These are phyloP conservation scores for Diorhabda carinulata DNA, from an alignment of 1,140 invertebrate species.

Conservation along the genomic window DNA sequence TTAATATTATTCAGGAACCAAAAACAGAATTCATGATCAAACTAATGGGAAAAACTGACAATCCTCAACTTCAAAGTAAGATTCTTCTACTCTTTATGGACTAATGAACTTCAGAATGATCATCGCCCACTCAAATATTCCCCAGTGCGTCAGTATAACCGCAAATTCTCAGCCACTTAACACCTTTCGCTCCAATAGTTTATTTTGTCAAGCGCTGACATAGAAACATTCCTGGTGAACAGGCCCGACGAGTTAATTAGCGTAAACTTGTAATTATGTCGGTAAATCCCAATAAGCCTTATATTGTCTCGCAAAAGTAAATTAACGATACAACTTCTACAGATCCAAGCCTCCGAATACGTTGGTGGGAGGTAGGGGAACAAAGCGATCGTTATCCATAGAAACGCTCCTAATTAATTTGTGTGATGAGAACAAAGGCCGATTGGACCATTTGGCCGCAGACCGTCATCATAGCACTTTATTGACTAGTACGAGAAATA, in stretches of 20 bases:
- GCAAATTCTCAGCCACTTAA: not conserved
- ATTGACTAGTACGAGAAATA: no score
- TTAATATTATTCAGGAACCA: no score
- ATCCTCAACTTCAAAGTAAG: no score
- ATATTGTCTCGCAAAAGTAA: slow-evolving; percentile 2
- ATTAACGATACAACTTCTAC: not conserved
- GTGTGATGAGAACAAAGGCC: slow-evolving; percentile 1
- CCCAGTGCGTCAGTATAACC: not conserved
- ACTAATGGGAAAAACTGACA: no score
- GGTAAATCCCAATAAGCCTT: not conserved
- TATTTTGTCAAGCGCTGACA: not conserved
- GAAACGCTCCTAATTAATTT: not conserved
- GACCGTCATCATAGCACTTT: no score
- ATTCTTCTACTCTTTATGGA: no score
- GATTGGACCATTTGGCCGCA: slow-evolving; percentile 1
- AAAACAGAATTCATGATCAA: no score
- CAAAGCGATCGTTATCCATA: not conserved
- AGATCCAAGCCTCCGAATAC: not conserved
- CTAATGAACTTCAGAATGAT: no score
- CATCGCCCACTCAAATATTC: not conserved
- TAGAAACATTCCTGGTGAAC: not conserved
- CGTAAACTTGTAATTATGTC: slow-evolving; percentile 1
- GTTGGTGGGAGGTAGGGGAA: not conserved
- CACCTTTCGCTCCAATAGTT: not conserved
- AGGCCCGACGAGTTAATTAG: not conserved